A percentile compares a stretch with the other conserved stretches of the same genome.
These are phyloP conservation scores for Actenoides lindsayi DNA, from an alignment of 2,113 vertebrate species.

Conservation along the genomic window DNA sequence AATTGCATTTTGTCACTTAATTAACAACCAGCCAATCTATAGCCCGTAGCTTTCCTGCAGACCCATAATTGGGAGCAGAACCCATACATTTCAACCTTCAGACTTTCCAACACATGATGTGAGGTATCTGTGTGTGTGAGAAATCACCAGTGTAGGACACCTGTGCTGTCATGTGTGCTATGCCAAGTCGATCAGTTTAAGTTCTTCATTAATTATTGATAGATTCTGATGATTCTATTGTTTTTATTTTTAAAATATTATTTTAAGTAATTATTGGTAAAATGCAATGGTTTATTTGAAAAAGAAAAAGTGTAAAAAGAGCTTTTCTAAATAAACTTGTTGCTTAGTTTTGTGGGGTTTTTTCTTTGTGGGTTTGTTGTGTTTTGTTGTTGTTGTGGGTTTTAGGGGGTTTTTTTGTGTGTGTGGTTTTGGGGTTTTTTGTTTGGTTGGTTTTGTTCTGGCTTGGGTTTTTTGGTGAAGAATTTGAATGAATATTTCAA, in stretches of 20 bases:
- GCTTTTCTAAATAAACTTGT: neutral
- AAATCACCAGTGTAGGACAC: neutral
- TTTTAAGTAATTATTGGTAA: neutral
- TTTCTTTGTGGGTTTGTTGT: neutral
- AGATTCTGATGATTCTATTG: neutral
- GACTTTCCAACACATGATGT: neutral
- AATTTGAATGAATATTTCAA: neutral
- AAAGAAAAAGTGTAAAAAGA: neutral
- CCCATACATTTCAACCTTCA: neutral
- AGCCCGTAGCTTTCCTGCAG: constrained; percentile 11
- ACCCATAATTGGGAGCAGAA: constrained; percentile 13
- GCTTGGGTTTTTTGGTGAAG: neutral
- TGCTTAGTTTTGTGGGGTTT: neutral
- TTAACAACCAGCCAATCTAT: constrained; percentile 13
- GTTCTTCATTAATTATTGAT: constrained; percentile 7
- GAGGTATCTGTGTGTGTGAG: neutral
- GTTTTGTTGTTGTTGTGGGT: neutral
- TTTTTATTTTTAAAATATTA: neutral
- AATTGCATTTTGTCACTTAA: constrained; percentile 35
- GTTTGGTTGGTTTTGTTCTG: too few species aligned
- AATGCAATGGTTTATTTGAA: neutral
- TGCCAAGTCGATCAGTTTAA: neutral
- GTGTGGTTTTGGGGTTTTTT: neutral
- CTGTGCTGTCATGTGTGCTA: neutral
- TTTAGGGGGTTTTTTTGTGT: too few species aligned